Conservation (phyloP, 2,888 invertebrate genomes). For the Platycheirus albimanus region DNA sequence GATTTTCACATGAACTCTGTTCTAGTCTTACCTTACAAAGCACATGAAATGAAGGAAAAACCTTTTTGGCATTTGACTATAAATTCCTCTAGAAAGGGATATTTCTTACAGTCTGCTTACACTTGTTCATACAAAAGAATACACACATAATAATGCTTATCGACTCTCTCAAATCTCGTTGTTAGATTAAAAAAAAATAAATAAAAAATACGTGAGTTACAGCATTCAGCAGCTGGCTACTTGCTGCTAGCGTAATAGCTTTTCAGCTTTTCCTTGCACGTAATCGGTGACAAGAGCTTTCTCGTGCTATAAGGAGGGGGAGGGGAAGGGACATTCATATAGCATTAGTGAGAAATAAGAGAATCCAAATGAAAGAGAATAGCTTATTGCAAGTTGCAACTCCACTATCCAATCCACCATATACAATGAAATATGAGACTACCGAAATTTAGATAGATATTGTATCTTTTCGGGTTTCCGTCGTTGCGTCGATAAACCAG, state of each 20-base stretch:
- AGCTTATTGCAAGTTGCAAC: slow-evolving; percentile 11
- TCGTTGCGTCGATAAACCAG: slow-evolving; percentile 51
- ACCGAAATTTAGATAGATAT: slow-evolving; percentile 11
- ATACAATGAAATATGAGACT: not conserved
- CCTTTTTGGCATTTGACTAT: too few relatives aligned
- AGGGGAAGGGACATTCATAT: too few relatives aligned
- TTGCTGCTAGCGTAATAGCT: too few relatives aligned
- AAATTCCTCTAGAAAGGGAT: too few relatives aligned
- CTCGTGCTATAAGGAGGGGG: not conserved
- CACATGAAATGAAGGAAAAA: too few relatives aligned
- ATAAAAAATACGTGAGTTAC: slow-evolving; percentile 53
- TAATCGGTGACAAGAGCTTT: slow-evolving; percentile 66
- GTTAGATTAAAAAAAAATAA: slow-evolving; percentile 11
- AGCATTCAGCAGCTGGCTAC: slow-evolving; percentile 69
- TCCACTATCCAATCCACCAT: too few relatives aligned
- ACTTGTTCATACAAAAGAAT: not conserved
- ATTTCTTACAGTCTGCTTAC: not conserved
- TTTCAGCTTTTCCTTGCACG: slow-evolving; percentile 56
- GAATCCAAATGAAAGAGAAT: slow-evolving; percentile 38
- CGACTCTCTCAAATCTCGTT: slow-evolving; percentile 19
- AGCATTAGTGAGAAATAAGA: too few relatives aligned
- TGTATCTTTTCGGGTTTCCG: slow-evolving; percentile 46
- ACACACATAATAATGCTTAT: too few relatives aligned
- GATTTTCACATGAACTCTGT: too few relatives aligned
- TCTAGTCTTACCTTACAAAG: too few relatives aligned